A percentile compares a stretch with the other conserved stretches of the same genome.
Conservation (phyloP, 2,113 vertebrate species). For the Oreochromis aureus region DNA sequence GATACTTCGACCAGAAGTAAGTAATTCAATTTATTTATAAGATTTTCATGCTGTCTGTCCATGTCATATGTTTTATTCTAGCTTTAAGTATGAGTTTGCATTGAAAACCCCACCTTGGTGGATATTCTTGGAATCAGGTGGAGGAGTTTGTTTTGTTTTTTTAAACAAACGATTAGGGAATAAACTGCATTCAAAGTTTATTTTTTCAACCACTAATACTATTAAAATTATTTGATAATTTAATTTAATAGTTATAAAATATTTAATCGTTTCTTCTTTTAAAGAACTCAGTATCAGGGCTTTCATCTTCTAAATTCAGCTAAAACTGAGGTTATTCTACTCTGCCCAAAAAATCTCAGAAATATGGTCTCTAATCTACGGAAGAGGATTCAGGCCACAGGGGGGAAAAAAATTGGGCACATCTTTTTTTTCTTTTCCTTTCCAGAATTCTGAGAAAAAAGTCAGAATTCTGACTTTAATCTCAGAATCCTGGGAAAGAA, state of each 20-base stretch:
- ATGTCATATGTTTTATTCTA: not conserved
- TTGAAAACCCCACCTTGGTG: not conserved
- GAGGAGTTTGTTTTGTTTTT: not conserved
- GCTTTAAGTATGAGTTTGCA: rapidly evolving
- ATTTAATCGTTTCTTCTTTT: not conserved
- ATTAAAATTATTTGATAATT: rapidly evolving
- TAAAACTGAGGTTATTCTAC: too few relatives aligned
- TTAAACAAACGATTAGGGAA: rapidly evolving
- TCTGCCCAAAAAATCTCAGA: too few relatives aligned
- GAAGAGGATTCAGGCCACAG: too few relatives aligned
- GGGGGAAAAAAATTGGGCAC: too few relatives aligned
- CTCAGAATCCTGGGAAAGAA: too few relatives aligned
- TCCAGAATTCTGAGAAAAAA: too few relatives aligned
- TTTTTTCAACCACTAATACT: not conserved
- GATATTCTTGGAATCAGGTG: not conserved
- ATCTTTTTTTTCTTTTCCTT: too few relatives aligned
- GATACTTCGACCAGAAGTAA: not conserved
- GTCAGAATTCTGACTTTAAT: too few relatives aligned
- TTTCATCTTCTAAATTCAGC: not conserved
- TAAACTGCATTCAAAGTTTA: not conserved
- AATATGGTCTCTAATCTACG: too few relatives aligned
- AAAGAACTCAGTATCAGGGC: rapidly evolving
- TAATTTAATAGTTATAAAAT: not conserved
- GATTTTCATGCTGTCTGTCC: not conserved
- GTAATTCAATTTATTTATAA: not conserved